phyloP scores from a whole-genome alignment of 2,113 vertebrate genomes.

The Herpailurus yagouaroundi region DNA sequence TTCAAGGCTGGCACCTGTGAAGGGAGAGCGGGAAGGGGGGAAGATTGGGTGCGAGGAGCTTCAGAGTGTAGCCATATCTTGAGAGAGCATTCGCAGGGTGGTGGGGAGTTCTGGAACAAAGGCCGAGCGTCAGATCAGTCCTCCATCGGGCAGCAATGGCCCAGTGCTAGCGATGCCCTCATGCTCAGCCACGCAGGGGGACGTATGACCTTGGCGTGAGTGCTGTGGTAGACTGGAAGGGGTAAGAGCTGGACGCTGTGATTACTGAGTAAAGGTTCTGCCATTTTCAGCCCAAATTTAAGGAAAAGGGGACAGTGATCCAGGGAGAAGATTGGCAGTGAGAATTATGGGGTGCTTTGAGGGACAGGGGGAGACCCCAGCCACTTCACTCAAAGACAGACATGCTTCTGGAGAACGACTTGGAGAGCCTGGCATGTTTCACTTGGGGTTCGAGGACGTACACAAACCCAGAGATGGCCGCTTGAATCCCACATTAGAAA shows the following conservation, averaged over 20 bases:
- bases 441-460: neutral
- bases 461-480: neutral
- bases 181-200: too few species aligned
- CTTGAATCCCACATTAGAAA: too few species aligned
- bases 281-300: neutral
- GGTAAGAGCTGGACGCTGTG: neutral
- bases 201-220: neutral
- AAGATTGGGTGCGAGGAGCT: neutral
- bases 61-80: neutral
- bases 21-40: neutral
- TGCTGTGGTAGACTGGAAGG: neutral
- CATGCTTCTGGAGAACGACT: neutral
- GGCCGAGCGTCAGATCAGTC: fast-evolving
- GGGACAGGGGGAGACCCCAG: neutral
- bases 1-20: neutral
- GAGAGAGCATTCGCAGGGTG: neutral
- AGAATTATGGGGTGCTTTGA: neutral
- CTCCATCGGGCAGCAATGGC: neutral
- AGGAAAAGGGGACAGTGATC: neutral
- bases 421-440: neutral
- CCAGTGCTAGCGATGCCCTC: neutral
- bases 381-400: neutral
- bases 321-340: neutral
- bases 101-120: neutral
- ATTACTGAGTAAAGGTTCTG: neutral